These are phyloP conservation scores for Diarsia rubi DNA, from an alignment of 2,888 invertebrate genomes.

Conservation along the genomic window DNA sequence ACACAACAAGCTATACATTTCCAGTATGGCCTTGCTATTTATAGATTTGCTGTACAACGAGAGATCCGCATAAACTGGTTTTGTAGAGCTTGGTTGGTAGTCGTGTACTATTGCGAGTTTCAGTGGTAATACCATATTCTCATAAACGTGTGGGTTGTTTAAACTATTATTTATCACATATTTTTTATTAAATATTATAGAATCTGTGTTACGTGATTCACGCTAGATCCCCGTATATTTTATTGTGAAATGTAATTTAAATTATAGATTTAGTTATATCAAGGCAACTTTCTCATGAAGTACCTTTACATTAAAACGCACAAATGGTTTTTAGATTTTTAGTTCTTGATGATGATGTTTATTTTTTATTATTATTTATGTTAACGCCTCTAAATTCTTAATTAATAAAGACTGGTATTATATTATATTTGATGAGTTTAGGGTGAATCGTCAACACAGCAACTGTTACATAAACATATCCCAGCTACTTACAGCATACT, in stretches of 20 bases:
- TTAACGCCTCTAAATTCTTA: slow-evolving; percentile 41
- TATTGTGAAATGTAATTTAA: slow-evolving; percentile 33
- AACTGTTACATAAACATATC: slow-evolving; percentile 17
- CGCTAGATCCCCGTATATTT: slow-evolving; percentile 28
- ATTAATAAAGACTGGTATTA: slow-evolving; percentile 27
- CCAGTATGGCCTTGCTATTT: neutral
- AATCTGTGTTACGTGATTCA: slow-evolving; percentile 21
- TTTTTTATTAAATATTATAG: slow-evolving; percentile 27
- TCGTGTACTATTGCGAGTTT: slow-evolving; percentile 24
- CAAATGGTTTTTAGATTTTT: slow-evolving; percentile 60
- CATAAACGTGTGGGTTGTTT: slow-evolving; percentile 26
- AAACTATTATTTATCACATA: slow-evolving; percentile 14
- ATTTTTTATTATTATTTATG: slow-evolving; percentile 35
- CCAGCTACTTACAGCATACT: slow-evolving; percentile 20
- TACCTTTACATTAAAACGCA: slow-evolving; percentile 52
- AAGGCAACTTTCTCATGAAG: slow-evolving; percentile 58
- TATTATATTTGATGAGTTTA: slow-evolving; percentile 8
- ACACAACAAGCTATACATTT: neutral
- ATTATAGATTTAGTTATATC: slow-evolving; percentile 51
- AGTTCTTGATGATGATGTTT: slow-evolving; percentile 44
- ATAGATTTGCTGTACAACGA: neutral
- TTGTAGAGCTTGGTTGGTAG: neutral
- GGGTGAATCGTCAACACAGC: slow-evolving; percentile 15
- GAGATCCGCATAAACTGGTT: neutral
- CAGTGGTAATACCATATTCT: slow-evolving; percentile 39